phyloP scores from a whole-genome alignment of 2,888 invertebrate genomes.

The Acleris holmiana region DNA sequence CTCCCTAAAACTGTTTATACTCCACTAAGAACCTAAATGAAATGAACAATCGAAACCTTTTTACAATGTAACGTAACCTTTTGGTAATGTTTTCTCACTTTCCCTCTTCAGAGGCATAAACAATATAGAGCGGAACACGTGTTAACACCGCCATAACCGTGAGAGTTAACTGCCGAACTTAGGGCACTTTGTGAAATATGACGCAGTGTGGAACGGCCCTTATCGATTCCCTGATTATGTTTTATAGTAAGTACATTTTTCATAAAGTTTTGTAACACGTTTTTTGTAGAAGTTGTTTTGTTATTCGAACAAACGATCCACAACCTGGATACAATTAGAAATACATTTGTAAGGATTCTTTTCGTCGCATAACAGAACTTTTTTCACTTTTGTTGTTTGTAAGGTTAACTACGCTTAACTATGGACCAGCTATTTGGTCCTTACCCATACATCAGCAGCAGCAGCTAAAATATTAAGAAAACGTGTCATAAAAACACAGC shows the following conservation, averaged over 20 bases:
- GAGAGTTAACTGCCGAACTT: slow-evolving; percentile 81
- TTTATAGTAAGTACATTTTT: slow-evolving; percentile 43
- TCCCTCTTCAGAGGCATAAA: slow-evolving; percentile 67
- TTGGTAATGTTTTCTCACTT: slow-evolving; percentile 53
- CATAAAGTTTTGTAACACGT: slow-evolving; percentile 16
- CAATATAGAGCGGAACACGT: slow-evolving; percentile 79
- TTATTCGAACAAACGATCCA: too few species aligned
- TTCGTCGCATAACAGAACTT: too few species aligned
- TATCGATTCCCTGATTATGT: slow-evolving; percentile 68
- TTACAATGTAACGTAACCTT: background rate
- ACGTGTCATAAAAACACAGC: slow-evolving; percentile 44
- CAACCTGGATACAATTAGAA: too few species aligned
- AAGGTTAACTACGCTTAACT: too few species aligned
- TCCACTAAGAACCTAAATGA: too few species aligned
- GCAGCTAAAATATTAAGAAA: slow-evolving; percentile 1
- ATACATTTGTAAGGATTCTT: too few species aligned
- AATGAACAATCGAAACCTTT: too few species aligned
- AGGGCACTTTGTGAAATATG: slow-evolving; percentile 82
- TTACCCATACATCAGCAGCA: too few species aligned
- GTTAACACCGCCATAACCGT: slow-evolving; percentile 81
- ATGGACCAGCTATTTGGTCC: too few species aligned
- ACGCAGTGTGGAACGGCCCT: slow-evolving; percentile 72
- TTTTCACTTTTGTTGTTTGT: too few species aligned
- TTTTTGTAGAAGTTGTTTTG: background rate
- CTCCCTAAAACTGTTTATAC: too few species aligned